Conservation (phyloP, 64 coral and sea anemone genomes). For the Stichodactyla helianthus region DNA sequence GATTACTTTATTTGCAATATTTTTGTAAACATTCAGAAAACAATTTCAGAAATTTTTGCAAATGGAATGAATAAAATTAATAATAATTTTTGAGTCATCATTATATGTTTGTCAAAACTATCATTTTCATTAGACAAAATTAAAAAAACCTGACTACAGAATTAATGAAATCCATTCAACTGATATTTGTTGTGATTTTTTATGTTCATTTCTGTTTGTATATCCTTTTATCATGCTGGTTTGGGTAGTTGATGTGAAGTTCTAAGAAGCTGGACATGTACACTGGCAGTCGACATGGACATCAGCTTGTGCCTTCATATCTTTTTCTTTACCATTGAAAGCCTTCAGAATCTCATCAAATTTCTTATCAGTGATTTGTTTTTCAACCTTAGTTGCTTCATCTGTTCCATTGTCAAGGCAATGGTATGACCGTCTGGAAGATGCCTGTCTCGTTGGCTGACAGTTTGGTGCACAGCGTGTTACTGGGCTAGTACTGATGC, state of each 20-base stretch:
- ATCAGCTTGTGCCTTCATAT: neutral
- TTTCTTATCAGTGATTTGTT: slow-evolving; percentile 1
- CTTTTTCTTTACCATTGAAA: neutral
- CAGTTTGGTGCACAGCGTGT: slow-evolving; percentile 20
- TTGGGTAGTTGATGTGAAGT: neutral
- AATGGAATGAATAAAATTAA: too few relatives aligned
- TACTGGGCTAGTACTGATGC: neutral
- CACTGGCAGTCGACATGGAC: slow-evolving; percentile 5
- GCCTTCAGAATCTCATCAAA: neutral
- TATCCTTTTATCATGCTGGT: neutral
- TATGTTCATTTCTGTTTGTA: neutral
- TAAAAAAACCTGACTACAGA: too few relatives aligned
- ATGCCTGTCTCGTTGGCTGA: neutral
- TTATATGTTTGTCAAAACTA: neutral
- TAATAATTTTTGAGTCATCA: neutral
- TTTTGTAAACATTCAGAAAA: too few relatives aligned
- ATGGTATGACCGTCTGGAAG: neutral
- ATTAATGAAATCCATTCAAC: too few relatives aligned
- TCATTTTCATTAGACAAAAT: too few relatives aligned
- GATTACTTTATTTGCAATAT: too few relatives aligned
- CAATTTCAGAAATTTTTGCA: too few relatives aligned
- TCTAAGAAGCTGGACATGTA: neutral
- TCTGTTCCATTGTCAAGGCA: slow-evolving; percentile 1
- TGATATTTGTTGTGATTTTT: neutral
- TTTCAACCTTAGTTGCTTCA: neutral